These are phyloP conservation scores for Cylas formicarius DNA, from an alignment of 1,140 invertebrate species.

Conservation along the genomic window DNA sequence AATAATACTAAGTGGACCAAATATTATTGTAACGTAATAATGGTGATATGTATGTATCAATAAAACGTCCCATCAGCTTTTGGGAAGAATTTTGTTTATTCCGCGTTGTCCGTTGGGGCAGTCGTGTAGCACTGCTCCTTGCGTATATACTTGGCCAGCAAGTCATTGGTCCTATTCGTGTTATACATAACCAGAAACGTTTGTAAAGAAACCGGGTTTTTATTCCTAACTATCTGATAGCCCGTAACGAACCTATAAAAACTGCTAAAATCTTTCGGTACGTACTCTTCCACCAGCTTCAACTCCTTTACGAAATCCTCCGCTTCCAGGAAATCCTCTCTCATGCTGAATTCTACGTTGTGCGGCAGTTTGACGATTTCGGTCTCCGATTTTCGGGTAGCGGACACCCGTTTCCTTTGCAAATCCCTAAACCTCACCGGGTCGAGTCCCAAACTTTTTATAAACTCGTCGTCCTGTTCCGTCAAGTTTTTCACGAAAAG, in stretches of 20 bases:
- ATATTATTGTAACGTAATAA: too few relatives aligned
- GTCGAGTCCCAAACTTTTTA: constrained; percentile 10
- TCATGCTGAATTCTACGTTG: constrained; percentile 19
- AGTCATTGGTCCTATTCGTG: constrained; percentile 21
- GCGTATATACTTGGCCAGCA: constrained; percentile 21
- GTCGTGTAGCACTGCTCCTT: too few relatives aligned
- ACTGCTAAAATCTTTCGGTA: constrained; percentile 25
- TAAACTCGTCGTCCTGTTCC: constrained; percentile 8
- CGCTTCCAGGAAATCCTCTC: constrained; percentile 20
- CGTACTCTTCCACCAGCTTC: constrained; percentile 19
- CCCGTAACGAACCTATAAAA: constrained; percentile 29
- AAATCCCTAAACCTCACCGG: constrained; percentile 10
- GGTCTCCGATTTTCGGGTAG: constrained; percentile 8
- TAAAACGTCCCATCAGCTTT: too few relatives aligned
- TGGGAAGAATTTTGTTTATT: too few relatives aligned
- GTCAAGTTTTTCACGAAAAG: constrained; percentile 22
- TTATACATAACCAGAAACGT: constrained; percentile 29
- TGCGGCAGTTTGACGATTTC: constrained; percentile 19
- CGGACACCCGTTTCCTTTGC: not conserved
- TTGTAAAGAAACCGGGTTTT: constrained; percentile 26
- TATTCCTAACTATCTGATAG: constrained; percentile 26
- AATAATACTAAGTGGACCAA: too few relatives aligned
- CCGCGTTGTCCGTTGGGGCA: too few relatives aligned
- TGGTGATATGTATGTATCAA: too few relatives aligned
- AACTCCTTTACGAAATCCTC: constrained; percentile 25